These are phyloP conservation scores for Litocranius walleri DNA, from an alignment of 2,113 vertebrate genomes.

Conservation along the genomic window DNA sequence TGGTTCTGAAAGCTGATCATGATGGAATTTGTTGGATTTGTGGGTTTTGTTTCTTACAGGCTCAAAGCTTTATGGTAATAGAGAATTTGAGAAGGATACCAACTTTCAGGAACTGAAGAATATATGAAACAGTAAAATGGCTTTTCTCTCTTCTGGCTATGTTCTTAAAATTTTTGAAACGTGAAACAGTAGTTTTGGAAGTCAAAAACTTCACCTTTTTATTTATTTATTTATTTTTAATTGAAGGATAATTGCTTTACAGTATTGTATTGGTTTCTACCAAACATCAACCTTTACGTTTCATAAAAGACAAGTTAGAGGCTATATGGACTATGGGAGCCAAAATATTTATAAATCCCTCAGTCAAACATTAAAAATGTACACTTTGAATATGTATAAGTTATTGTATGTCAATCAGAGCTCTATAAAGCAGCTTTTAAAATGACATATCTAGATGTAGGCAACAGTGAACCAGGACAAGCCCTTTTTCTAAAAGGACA, in stretches of 20 bases:
- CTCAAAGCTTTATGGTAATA: background rate
- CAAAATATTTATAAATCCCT: background rate
- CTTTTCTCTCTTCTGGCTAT: background rate
- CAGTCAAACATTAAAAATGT: background rate
- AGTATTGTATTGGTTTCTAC: background rate
- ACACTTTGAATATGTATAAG: background rate
- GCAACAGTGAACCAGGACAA: background rate
- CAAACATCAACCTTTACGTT: background rate
- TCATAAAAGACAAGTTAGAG: background rate
- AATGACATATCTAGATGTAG: background rate
- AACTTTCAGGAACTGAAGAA: background rate
- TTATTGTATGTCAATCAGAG: background rate
- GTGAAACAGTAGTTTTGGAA: background rate
- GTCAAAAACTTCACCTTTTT: background rate
- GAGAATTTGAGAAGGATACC: background rate
- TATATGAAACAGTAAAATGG: background rate
- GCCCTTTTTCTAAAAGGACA: background rate
- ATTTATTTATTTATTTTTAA: background rate
- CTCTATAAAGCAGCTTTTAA: background rate
- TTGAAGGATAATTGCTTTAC: background rate
- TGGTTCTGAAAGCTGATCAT: background rate
- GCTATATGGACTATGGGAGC: background rate
- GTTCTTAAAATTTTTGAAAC: background rate
- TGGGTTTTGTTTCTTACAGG: background rate
- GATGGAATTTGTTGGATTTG: background rate